Percentiles rank a stretch among this genome's conserved stretches.
phyloP scores from a whole-genome alignment of 2,797 vertebrate species.

The Fistularia tabacaria region DNA sequence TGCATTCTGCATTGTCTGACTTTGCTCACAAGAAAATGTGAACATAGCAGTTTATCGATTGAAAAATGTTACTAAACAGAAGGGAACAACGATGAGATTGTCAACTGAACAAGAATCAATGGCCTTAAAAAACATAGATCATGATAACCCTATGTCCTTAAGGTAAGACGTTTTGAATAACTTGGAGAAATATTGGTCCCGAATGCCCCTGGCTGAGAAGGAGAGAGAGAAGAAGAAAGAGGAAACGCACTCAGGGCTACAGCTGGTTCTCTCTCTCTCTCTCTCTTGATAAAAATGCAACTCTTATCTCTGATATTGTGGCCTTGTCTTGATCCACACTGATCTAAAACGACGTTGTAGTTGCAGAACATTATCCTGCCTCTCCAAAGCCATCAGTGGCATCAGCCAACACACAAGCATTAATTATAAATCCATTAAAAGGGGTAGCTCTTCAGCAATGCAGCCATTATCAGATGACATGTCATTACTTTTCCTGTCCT shows the following conservation, averaged over 20 bases:
- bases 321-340: constrained; percentile 61
- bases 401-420: constrained; percentile 66
- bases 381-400: constrained; percentile 61
- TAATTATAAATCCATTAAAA: constrained; percentile 79
- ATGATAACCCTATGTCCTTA: constrained; percentile 37
- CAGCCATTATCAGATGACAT: constrained; percentile 72
- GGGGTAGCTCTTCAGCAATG: constrained; percentile 59
- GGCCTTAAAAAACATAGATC: constrained; percentile 32
- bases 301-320: constrained; percentile 61
- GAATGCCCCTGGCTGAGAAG: constrained; percentile 28
- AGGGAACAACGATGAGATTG: constrained; percentile 22
- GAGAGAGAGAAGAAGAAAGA: constrained; percentile 29
- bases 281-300: constrained; percentile 55
- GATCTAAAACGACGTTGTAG: constrained; percentile 70
- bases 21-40: constrained; percentile 23
- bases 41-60: constrained; percentile 21
- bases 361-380: constrained; percentile 69
- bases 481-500: constrained; percentile 59
- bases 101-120: constrained; percentile 43
- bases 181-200: constrained; percentile 33
- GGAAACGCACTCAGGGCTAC: constrained; percentile 38
- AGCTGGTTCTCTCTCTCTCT: constrained; percentile 12
- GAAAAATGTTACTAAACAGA: background rate
- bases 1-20: constrained; percentile 17
- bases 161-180: constrained; percentile 49